Conservation (phyloP, 2,113 vertebrate species). For the Siphamia tubifer region DNA sequence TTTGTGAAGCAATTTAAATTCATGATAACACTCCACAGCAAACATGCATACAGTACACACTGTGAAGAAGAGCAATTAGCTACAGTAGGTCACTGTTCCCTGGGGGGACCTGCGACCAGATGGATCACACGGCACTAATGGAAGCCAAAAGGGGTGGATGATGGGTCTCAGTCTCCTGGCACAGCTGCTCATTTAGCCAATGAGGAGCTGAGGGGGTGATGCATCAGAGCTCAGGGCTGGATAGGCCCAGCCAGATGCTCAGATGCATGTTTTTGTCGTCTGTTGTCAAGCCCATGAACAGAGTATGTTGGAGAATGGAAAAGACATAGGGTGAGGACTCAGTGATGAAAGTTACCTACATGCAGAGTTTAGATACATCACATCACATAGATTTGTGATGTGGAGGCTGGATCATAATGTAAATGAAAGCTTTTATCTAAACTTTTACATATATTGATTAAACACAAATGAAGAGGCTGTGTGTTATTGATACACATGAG, state of each 20-base stretch:
- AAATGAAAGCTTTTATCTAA: no score
- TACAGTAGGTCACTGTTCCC: conserved; percentile 61
- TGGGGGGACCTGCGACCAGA: conserved; percentile 63
- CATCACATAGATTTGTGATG: neutral
- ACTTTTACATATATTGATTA: no score
- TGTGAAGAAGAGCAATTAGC: conserved; percentile 57
- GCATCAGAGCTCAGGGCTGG: conserved; percentile 42
- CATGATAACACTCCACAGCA: conserved; percentile 4
- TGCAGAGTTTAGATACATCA: no score
- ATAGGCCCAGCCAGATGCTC: conserved; percentile 53
- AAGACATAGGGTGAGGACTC: no score
- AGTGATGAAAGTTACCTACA: no score
- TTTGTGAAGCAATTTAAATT: conserved; percentile 57
- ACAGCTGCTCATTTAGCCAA: conserved; percentile 71
- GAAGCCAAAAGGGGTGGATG: conserved; percentile 64
- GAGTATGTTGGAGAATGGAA: neutral
- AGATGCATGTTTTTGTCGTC: conserved; percentile 6
- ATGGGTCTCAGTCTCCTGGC: conserved; percentile 60
- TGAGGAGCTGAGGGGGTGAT: conserved; percentile 18
- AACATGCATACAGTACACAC: conserved; percentile 35
- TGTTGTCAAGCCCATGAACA: neutral
- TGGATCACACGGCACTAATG: conserved; percentile 71
- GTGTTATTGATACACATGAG: no score
- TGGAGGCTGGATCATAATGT: no score
- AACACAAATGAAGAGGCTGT: no score